Evolutionary conservation across 2,888 invertebrate genomes (phyloP).

Genomic region (Ennomos fuscantarius): DNA sequence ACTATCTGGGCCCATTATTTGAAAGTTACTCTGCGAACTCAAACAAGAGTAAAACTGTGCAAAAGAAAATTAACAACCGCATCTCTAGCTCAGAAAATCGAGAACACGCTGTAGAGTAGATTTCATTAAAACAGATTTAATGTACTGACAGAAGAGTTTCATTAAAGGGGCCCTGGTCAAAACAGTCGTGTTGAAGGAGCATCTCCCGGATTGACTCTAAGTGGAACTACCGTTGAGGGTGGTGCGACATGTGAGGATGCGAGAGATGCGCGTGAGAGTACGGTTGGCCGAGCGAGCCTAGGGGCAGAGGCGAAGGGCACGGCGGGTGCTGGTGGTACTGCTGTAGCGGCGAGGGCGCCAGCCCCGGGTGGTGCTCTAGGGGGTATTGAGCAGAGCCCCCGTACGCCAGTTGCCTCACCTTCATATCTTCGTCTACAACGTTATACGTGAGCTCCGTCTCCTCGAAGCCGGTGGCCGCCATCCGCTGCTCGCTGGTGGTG

Average conservation of each 20-base stretch:
- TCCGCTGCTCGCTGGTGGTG: constrained; percentile 94
- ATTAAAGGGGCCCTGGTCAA: constrained; percentile 20
- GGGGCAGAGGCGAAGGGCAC: constrained; percentile 91
- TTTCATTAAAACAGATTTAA: not conserved
- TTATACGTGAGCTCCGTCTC: constrained; percentile 99
- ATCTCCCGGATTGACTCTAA: constrained; percentile 23
- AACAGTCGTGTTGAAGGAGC: constrained; percentile 29
- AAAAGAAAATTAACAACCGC: constrained; percentile 27
- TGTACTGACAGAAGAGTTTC: constrained; percentile 2
- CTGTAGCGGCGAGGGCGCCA: constrained; percentile 87
- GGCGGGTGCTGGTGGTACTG: constrained; percentile 91
- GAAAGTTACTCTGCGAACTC: constrained; percentile 48
- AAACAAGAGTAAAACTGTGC: constrained; percentile 15
- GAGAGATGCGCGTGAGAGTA: constrained; percentile 84
- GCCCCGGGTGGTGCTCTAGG: constrained; percentile 87
- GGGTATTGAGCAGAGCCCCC: constrained; percentile 90
- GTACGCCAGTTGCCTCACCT: constrained; percentile 98
- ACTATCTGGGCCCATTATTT: constrained; percentile 57
- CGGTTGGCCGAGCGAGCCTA: constrained; percentile 78
- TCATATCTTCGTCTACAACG: constrained; percentile 97
- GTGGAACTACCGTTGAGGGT: constrained; percentile 91
- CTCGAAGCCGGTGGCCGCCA: constrained; percentile 99
- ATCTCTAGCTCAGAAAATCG: constrained; percentile 34
- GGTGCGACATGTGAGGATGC: constrained; percentile 90
- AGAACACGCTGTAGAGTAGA: constrained; percentile 14